Conservation (phyloP, 2,888 invertebrate genomes). For the Tenthredo distinguenda region DNA sequence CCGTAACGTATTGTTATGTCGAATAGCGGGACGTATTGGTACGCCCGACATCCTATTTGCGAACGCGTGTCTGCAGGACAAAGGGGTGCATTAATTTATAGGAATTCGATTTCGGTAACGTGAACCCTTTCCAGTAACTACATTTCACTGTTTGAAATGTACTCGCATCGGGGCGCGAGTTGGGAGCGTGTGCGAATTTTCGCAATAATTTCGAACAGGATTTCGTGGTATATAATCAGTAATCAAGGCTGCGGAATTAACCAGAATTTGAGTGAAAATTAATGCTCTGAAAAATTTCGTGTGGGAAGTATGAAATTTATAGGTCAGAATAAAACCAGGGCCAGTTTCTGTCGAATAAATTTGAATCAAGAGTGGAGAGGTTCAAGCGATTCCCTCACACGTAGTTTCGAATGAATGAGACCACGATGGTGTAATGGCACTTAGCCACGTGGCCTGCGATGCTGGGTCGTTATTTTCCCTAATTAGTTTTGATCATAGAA, state of each 20-base stretch:
- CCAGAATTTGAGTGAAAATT: not conserved
- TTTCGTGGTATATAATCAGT: not conserved
- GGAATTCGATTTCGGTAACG: conserved; percentile 1
- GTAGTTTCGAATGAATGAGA: not conserved
- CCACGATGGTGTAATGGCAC: not conserved
- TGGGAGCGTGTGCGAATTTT: not conserved
- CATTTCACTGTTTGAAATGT: not conserved
- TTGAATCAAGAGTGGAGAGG: not conserved
- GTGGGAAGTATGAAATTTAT: not conserved
- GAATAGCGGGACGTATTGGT: not conserved
- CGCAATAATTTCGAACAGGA: not conserved
- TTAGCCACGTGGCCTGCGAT: not conserved
- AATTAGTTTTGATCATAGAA: not conserved
- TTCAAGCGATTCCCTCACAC: not conserved
- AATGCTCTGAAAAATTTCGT: not conserved
- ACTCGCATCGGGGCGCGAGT: not conserved
- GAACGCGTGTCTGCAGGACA: not conserved
- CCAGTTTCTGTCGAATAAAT: not conserved
- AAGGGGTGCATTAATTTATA: conserved; percentile 8
- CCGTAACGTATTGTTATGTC: not conserved
- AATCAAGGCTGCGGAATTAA: not conserved
- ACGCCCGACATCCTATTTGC: not conserved
- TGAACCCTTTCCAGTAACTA: conserved; percentile 5
- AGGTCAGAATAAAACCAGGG: not conserved
- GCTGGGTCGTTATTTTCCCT: not conserved